Conservation (phyloP, 1,140 invertebrate species). For the Galleria mellonella region DNA sequence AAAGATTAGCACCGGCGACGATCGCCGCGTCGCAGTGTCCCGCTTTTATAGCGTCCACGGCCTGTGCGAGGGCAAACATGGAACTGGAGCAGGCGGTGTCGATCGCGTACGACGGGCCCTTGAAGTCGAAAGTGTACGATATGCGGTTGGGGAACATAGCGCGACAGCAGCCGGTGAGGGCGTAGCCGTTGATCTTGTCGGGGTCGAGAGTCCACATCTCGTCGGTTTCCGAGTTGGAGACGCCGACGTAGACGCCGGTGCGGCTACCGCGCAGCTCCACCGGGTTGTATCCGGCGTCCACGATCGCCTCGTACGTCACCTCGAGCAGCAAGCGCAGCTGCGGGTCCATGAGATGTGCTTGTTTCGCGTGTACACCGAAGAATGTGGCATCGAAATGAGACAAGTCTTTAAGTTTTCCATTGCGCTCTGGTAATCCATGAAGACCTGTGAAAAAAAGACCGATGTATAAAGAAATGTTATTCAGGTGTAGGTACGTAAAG, state of each 20-base stretch:
- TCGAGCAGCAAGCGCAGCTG: conserved; percentile 94
- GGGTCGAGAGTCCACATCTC: conserved; percentile 85
- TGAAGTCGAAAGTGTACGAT: conserved; percentile 96
- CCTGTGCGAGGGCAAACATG: conserved; percentile 91
- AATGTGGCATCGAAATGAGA: conserved; percentile 93
- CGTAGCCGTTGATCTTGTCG: conserved; percentile 92
- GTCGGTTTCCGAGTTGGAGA: conserved; percentile 89
- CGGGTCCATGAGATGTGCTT: conserved; percentile 96
- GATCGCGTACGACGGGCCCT: conserved; percentile 91
- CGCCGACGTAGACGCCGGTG: conserved; percentile 94
- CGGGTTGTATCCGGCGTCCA: conserved; percentile 93
- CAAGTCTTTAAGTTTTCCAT: conserved; percentile 93
- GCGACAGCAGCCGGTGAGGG: conserved; percentile 91
- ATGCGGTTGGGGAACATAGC: conserved; percentile 98
- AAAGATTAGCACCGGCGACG: conserved; percentile 89
- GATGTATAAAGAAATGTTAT: too few species aligned
- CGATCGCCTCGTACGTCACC: conserved; percentile 93
- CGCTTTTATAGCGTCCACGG: conserved; percentile 85
- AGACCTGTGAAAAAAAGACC: conserved; percentile 70
- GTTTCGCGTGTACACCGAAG: conserved; percentile 95
- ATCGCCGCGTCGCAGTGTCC: conserved; percentile 95
- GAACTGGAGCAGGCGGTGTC: conserved; percentile 98
- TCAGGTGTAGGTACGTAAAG: too few species aligned
- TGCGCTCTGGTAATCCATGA: conserved; percentile 87
- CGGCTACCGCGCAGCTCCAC: conserved; percentile 84